phyloP scores from a whole-genome alignment of 2,113 vertebrate species.

The Ammodramus savannarum region DNA sequence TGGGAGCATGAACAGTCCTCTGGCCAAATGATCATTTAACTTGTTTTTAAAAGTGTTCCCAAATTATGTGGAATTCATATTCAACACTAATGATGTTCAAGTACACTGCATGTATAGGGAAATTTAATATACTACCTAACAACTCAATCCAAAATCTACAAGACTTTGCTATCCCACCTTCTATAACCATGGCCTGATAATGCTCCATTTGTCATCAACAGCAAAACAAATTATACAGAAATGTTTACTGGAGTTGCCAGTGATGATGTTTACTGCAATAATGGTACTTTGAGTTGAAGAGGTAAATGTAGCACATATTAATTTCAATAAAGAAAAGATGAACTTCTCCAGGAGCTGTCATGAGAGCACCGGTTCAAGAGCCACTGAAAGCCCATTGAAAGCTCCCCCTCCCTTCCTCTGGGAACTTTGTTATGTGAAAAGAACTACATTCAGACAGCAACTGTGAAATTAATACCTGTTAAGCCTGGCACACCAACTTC shows the following conservation, averaged over 20 bases:
- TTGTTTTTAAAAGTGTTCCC: not conserved
- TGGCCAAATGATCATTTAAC: not conserved
- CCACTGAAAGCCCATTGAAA: not conserved
- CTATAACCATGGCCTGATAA: not conserved
- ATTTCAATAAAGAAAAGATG: not conserved
- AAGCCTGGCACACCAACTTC: conserved; percentile 76
- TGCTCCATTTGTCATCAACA: not conserved
- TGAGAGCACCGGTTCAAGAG: not conserved
- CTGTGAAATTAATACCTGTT: conserved; percentile 72
- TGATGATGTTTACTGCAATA: not conserved
- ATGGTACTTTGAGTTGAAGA: not conserved
- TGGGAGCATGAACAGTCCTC: not conserved
- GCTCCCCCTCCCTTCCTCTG: not conserved
- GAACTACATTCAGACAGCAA: not conserved
- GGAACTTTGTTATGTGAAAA: not conserved
- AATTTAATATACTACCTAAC: not conserved
- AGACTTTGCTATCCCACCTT: not conserved
- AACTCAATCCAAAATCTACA: not conserved
- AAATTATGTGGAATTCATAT: not conserved
- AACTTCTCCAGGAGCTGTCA: not conserved
- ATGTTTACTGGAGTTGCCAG: not conserved
- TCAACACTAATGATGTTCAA: not conserved
- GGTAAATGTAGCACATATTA: not conserved
- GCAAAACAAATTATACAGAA: not conserved
- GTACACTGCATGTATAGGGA: not conserved